Conservation (phyloP, 1,140 invertebrate species). For the Parapsyche elsis region DNA sequence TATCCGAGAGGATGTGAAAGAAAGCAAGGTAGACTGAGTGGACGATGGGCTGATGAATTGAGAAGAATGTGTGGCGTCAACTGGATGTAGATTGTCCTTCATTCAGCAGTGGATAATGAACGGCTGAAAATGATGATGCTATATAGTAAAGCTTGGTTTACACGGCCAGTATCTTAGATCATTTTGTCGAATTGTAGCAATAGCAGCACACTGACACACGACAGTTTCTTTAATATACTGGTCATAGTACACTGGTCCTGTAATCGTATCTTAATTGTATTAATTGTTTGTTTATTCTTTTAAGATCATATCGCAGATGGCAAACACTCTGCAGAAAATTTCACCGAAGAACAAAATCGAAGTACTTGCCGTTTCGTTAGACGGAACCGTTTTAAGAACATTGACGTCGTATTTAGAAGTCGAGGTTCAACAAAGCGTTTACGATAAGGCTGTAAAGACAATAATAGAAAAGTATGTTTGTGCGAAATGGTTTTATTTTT, state of each 20-base stretch:
- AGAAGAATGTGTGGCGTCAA: no score
- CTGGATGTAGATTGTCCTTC: no score
- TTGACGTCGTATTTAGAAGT: slow-evolving; percentile 70
- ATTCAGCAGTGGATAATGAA: no score
- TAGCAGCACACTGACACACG: no score
- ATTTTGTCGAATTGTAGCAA: slow-evolving; percentile 15
- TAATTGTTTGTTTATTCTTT: background rate
- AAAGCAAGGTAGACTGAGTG: no score
- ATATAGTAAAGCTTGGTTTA: no score
- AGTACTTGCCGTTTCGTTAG: slow-evolving; percentile 71
- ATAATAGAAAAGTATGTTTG: slow-evolving; percentile 72
- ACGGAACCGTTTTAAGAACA: slow-evolving; percentile 67
- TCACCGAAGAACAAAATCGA: slow-evolving; percentile 69
- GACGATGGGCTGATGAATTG: no score
- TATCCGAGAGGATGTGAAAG: no score
- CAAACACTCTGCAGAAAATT: slow-evolving; percentile 67
- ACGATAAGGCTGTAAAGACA: slow-evolving; percentile 67
- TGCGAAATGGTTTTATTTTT: background rate
- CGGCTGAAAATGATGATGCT: no score
- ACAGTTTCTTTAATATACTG: no score
- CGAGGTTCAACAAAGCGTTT: slow-evolving; percentile 68
- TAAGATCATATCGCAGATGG: slow-evolving; percentile 70
- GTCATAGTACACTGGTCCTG: no score
- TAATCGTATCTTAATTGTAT: background rate
- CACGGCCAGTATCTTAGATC: no score